Percentiles rank a stretch among this genome's conserved stretches.
Conservation (phyloP, 2,113 vertebrate species). For the Dolichallabes microphthalmus region DNA sequence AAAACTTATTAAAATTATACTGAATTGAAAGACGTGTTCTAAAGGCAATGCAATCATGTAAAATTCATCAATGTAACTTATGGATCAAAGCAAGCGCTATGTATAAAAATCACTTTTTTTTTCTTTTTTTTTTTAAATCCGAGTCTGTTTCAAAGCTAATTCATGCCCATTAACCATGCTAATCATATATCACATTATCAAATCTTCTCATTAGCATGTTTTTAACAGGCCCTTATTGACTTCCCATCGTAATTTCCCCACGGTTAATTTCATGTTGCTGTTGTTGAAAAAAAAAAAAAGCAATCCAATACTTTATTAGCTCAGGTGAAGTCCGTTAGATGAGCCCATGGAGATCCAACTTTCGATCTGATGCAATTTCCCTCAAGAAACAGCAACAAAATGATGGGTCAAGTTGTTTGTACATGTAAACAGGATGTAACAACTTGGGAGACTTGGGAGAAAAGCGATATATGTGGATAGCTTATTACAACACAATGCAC, state of each 20-base stretch:
- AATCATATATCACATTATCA: constrained; percentile 2
- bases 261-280: not conserved
- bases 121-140: not conserved
- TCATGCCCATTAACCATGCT: not conserved
- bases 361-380: constrained; percentile 11
- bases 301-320: not conserved
- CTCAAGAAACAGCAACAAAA: not conserved
- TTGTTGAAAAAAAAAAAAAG: not conserved
- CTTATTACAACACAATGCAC: not conserved
- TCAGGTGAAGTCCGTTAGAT: not conserved
- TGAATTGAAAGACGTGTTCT: not conserved
- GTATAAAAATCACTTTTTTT: not conserved
- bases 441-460: not conserved
- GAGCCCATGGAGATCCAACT: not conserved
- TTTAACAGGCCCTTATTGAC: constrained; percentile 15
- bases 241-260: not conserved
- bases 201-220: constrained; percentile 19
- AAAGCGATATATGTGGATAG: not conserved
- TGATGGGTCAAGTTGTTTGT: not conserved
- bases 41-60: not conserved
- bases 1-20: too few species aligned
- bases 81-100: not conserved
- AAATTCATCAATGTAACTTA: not conserved
- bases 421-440: not conserved
- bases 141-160: not conserved